These are phyloP conservation scores for Oncorhynchus tshawytscha DNA, from an alignment of 2,113 vertebrate species.

Conservation along the genomic window DNA sequence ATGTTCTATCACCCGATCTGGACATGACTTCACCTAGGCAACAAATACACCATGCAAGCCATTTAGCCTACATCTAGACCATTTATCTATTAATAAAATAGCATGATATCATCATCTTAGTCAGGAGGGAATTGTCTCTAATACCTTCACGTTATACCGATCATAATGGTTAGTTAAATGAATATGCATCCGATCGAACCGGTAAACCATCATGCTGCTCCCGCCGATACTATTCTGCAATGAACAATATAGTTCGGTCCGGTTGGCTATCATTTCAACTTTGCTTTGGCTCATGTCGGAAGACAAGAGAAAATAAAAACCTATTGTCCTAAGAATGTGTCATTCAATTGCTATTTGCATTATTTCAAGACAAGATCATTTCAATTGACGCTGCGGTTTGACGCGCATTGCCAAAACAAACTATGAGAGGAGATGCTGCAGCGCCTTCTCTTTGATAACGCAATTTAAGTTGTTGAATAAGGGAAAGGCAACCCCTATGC, in stretches of 20 bases:
- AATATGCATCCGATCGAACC: slow-evolving; percentile 42
- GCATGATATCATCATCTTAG: slow-evolving; percentile 2
- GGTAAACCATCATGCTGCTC: slow-evolving; percentile 15
- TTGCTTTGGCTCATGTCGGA: slow-evolving; percentile 62
- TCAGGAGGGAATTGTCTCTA: not conserved
- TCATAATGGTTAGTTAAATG: slow-evolving; percentile 11
- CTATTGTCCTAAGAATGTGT: slow-evolving; percentile 51
- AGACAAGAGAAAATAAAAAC: slow-evolving; percentile 55
- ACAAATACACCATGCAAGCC: slow-evolving; percentile 75
- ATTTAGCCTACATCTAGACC: slow-evolving; percentile 59
- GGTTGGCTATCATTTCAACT: slow-evolving; percentile 46
- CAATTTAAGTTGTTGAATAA: slow-evolving; percentile 66
- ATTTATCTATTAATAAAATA: slow-evolving; percentile 33
- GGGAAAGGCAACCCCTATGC: slow-evolving; percentile 32
- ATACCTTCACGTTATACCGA: not conserved
- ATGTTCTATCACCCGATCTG: slow-evolving; percentile 99
- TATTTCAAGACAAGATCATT: slow-evolving; percentile 37
- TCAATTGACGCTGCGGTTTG: slow-evolving; percentile 50
- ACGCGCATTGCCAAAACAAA: slow-evolving; percentile 58
- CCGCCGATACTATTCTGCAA: slow-evolving; percentile 44
- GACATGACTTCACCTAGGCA: slow-evolving; percentile 97
- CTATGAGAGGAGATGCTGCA: slow-evolving; percentile 57
- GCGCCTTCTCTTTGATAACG: slow-evolving; percentile 46
- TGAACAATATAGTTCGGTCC: slow-evolving; percentile 40
- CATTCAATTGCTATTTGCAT: slow-evolving; percentile 34